A percentile compares a stretch with the other conserved stretches of the same genome.
These are phyloP conservation scores for Yponomeuta cagnagella DNA, from an alignment of 2,888 invertebrate genomes.

Conservation along the genomic window DNA sequence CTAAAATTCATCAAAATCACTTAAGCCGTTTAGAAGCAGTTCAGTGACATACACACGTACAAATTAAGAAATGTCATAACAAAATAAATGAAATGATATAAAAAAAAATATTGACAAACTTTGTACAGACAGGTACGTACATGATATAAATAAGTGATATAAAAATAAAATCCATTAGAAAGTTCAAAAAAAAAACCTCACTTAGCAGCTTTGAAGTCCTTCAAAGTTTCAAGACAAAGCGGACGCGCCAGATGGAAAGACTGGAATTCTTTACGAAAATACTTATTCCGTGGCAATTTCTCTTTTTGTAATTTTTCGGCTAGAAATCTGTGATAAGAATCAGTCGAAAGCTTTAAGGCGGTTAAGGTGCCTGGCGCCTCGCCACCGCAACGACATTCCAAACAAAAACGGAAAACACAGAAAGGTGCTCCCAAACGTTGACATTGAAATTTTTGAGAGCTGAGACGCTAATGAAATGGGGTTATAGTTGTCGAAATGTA, in stretches of 20 bases:
- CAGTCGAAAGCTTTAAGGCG: background rate
- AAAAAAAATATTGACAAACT: no score
- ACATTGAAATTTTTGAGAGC: background rate
- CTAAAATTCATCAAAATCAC: no score
- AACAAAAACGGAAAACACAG: background rate
- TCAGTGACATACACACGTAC: no score
- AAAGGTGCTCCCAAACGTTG: background rate
- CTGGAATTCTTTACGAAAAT: background rate
- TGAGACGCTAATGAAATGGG: no score
- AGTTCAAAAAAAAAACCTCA: background rate
- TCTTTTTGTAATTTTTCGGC: background rate
- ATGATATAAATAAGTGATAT: no score
- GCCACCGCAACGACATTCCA: background rate
- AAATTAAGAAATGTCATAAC: no score
- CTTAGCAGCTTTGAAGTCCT: background rate
- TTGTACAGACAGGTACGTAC: no score
- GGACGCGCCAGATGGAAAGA: background rate
- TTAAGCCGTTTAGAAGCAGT: no score
- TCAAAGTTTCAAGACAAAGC: background rate
- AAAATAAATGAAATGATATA: no score
- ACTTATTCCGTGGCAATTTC: background rate
- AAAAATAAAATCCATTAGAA: background rate
- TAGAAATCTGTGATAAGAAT: background rate
- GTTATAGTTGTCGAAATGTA: no score
- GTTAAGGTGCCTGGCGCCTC: background rate